These are phyloP conservation scores for Carpatolechia fugitivella DNA, from an alignment of 2,888 invertebrate genomes.

Conservation along the genomic window DNA sequence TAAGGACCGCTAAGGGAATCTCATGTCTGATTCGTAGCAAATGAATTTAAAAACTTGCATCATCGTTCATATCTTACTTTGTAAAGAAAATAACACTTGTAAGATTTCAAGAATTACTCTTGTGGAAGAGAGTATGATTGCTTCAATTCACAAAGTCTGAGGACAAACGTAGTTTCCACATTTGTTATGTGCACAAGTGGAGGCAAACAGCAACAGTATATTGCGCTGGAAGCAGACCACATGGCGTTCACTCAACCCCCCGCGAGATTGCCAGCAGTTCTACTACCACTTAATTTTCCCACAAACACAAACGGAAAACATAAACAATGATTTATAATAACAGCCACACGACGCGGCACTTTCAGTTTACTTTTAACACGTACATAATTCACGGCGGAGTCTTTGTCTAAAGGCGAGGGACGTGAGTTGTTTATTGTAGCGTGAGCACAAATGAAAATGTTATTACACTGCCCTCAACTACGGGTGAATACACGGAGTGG, in stretches of 20 bases:
- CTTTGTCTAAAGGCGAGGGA: slow-evolving; percentile 77
- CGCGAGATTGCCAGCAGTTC: slow-evolving; percentile 63
- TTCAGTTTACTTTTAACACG: slow-evolving; percentile 80
- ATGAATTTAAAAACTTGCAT: not conserved
- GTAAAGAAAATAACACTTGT: not conserved
- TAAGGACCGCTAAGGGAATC: too few relatives aligned
- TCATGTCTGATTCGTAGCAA: too few relatives aligned
- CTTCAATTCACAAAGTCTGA: slow-evolving; percentile 6
- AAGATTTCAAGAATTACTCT: not conserved
- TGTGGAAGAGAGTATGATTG: not conserved
- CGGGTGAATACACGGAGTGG: slow-evolving; percentile 42
- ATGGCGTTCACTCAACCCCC: slow-evolving; percentile 51
- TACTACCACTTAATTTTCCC: slow-evolving; percentile 72
- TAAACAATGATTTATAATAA: slow-evolving; percentile 80
- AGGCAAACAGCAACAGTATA: slow-evolving; percentile 31
- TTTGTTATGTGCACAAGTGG: slow-evolving; percentile 12
- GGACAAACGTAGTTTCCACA: slow-evolving; percentile 10
- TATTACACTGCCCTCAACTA: slow-evolving; percentile 67
- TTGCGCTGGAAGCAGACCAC: slow-evolving; percentile 46
- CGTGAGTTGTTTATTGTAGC: slow-evolving; percentile 79
- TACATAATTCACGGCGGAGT: slow-evolving; percentile 77
- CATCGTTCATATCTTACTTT: too few relatives aligned
- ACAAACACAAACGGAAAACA: slow-evolving; percentile 78
- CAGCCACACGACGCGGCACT: slow-evolving; percentile 76
- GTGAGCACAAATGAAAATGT: slow-evolving; percentile 77